Base-by-base conservation (phyloP, 2,113 vertebrate species). In the Lepus timidus region DNA sequence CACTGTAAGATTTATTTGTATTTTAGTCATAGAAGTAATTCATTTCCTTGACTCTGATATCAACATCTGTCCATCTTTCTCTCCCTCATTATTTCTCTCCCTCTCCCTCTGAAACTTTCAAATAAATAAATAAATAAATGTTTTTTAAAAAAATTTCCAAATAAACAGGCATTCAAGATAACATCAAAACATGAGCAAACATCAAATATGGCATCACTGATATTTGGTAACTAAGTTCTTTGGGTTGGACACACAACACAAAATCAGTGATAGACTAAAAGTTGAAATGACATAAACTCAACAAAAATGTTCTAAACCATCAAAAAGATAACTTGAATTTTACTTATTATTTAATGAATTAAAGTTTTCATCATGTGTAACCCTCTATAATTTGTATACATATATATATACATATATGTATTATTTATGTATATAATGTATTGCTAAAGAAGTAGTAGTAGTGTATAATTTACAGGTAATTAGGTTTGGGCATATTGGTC, bases 181-280 rank as follows among this genome's bases (percentile, higher is more conserved):
- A 78, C 31, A 29, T 67, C 3, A 52, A 95, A 76, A 91, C 27
- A 81, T 9, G 4, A 65, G 6, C n/a, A 75, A 49, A 61, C 7
- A 79, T 75, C 13, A 75, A 31, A 71, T 29, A 36, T 12, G 27
- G 23, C 10, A 95, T 12, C 36, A 51, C 4, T n/a, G 14, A n/a
- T 74, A 87, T 20, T 78, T 73, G 70, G 80, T 68, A 85, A 58
- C 10, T 49, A 86, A 79, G 11, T 91, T 75, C 29, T 91, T 85
- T 65, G 49, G 8, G 51, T 85, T 68, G 62, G 4, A 5, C 14
- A 65, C 23, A 16, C 3, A 76, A 78, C 11, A 76, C 9, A 67
- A 91, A 93, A 58, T 17, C 9, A 33, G 2, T 58, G 12, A 87
- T n/a, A 14, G 2, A 75, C 11, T 80, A 64, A 89, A 64, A 89